Percentiles rank a stretch among this genome's conserved stretches.
Conservation (phyloP, 2,113 vertebrate genomes). For the Fulica atra region DNA sequence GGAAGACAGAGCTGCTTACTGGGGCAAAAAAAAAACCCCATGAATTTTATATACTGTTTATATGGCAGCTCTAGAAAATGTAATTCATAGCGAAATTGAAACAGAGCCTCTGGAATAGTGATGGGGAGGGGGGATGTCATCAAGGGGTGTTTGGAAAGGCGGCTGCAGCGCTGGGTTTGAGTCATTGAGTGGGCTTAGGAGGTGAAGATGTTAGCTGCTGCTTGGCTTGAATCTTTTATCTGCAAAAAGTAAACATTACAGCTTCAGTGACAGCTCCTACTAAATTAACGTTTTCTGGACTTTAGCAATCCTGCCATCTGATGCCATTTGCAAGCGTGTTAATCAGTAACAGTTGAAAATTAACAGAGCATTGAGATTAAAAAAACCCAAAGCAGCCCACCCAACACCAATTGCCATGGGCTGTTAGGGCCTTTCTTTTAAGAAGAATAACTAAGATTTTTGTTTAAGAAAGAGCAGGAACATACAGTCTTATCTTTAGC, state of each 20-base stretch:
- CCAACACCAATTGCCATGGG: not conserved
- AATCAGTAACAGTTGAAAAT: not conserved
- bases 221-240: not conserved
- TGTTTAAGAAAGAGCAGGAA: not conserved
- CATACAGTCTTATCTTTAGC: not conserved
- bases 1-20: constrained; percentile 63
- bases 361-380: not conserved
- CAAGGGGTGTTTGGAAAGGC: not conserved
- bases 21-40: constrained; percentile 39
- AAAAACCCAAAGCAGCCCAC: not conserved
- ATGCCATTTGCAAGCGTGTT: not conserved
- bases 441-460: not conserved
- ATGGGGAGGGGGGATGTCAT: accelerated
- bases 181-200: not conserved
- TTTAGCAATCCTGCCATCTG: not conserved
- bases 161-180: not conserved
- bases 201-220: not conserved
- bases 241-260: not conserved
- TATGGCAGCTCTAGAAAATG: constrained; percentile 44
- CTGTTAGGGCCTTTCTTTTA: not conserved
- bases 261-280: not conserved
- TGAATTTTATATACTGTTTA: constrained; percentile 62
- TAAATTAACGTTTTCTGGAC: not conserved
- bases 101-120: not conserved
- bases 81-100: constrained; percentile 14